These are phyloP conservation scores for Phasianus colchicus DNA, from an alignment of 2,113 vertebrate species.

Conservation along the genomic window DNA sequence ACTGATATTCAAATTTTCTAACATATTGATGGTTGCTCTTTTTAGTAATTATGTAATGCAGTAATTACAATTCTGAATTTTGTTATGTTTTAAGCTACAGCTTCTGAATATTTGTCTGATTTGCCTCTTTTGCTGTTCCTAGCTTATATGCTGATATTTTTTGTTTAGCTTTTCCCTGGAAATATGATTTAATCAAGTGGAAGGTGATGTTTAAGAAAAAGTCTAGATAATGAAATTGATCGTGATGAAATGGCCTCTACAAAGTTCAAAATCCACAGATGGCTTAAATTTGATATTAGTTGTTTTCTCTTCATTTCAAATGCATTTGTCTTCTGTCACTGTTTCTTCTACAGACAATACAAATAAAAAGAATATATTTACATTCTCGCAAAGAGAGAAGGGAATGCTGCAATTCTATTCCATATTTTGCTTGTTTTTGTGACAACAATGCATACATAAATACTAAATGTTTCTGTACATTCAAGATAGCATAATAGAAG, in stretches of 20 bases:
- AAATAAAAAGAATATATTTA: background rate
- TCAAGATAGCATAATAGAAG: background rate
- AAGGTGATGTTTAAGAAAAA: background rate
- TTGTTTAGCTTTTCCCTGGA: background rate
- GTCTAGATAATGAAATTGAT: slow-evolving; percentile 12
- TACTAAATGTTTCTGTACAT: background rate
- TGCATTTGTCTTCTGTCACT: slow-evolving; percentile 27
- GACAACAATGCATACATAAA: background rate
- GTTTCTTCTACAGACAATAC: background rate
- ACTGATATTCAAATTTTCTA: background rate
- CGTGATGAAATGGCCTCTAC: slow-evolving; percentile 44
- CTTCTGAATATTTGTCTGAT: background rate
- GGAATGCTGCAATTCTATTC: background rate
- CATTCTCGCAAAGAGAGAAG: background rate
- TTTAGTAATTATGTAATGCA: background rate
- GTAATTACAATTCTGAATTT: background rate
- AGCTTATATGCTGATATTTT: background rate
- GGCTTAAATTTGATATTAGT: slow-evolving; percentile 7
- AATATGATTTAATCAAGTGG: background rate
- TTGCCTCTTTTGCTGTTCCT: background rate
- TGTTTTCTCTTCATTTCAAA: slow-evolving; percentile 34
- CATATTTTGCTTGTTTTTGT: background rate
- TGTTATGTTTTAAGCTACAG: background rate
- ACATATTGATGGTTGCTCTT: background rate
- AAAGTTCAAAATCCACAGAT: slow-evolving; percentile 45